A percentile compares a stretch with the other conserved stretches of the same genome.
These are phyloP conservation scores for Eidolon dupreanum DNA, from an alignment of 2,797 vertebrate species.

Conservation along the genomic window DNA sequence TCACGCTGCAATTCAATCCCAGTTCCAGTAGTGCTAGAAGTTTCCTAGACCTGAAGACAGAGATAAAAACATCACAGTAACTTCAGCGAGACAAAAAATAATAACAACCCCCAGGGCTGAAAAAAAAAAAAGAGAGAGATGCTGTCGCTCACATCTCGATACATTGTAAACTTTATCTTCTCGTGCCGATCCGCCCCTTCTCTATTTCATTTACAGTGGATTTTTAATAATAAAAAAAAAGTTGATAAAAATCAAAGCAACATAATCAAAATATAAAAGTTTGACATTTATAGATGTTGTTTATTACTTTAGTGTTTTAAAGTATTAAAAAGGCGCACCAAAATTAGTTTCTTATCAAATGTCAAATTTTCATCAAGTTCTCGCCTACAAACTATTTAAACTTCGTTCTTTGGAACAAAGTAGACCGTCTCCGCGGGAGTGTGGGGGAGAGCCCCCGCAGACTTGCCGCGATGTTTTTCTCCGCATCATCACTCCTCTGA, in stretches of 20 bases:
- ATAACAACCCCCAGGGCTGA: not conserved
- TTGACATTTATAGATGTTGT: constrained; percentile 78
- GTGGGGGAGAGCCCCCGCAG: not conserved
- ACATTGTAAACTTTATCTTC: constrained; percentile 61
- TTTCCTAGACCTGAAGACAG: not conserved
- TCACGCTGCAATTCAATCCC: not conserved
- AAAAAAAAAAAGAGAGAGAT: not conserved
- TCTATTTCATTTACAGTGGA: constrained; percentile 67
- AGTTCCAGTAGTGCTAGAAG: fast-evolving
- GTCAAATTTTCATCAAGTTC: constrained; percentile 69
- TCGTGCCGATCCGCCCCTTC: not conserved
- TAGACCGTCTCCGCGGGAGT: fast-evolving
- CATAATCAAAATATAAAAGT: constrained; percentile 69
- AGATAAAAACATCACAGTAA: constrained; percentile 51
- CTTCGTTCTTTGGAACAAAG: constrained; percentile 26
- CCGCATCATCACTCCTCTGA: fast-evolving
- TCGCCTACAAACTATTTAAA: constrained; percentile 41
- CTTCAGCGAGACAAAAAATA: constrained; percentile 11
- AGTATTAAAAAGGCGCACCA: constrained; percentile 65
- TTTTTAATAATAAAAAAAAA: constrained; percentile 72
- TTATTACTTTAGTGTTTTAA: constrained; percentile 70
- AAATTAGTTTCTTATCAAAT: constrained; percentile 77
- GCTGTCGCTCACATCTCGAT: constrained; percentile 39
- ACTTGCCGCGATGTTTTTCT: fast-evolving
- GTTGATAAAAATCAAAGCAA: constrained; percentile 76